phyloP scores from a whole-genome alignment of 2,888 invertebrate species.

The Penaeus monodon region DNA sequence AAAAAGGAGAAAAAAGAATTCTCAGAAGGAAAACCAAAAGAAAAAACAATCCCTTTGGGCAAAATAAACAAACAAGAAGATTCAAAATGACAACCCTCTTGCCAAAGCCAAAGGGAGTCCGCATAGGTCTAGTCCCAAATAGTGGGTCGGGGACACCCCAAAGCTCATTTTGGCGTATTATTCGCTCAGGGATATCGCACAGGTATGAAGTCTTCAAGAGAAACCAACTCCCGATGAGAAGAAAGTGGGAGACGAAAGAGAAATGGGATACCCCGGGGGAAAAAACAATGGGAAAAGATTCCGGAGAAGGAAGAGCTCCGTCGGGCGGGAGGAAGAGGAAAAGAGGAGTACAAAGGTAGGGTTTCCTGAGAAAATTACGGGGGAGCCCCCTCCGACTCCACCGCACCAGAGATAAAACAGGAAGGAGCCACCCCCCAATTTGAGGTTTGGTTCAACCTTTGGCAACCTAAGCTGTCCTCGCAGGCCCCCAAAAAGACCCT shows the following conservation, averaged over 20 bases:
- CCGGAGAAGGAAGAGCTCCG: conserved; percentile 66
- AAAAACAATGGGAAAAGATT: conserved; percentile 59
- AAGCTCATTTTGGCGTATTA: conserved; percentile 63
- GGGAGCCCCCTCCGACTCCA: conserved; percentile 55
- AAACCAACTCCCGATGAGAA: conserved; percentile 62
- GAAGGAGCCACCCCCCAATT: conserved; percentile 80
- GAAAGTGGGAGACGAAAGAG: conserved; percentile 62
- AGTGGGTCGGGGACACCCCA: conserved; percentile 64
- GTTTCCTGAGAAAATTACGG: conserved; percentile 30
- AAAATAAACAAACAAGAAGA: conserved; percentile 65
- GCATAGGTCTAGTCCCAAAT: conserved; percentile 63
- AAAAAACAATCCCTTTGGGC: conserved; percentile 62
- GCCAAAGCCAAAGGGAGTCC: conserved; percentile 65
- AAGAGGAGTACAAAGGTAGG: conserved; percentile 53
- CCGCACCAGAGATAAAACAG: conserved; percentile 61
- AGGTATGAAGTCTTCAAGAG: conserved; percentile 58
- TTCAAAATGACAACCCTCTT: conserved; percentile 62
- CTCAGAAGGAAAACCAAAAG: conserved; percentile 63
- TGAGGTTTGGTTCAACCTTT: conserved; percentile 94
- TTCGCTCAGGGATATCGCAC: conserved; percentile 63
- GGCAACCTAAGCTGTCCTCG: conserved; percentile 82
- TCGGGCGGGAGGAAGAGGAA: conserved; percentile 66
- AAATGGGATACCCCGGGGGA: conserved; percentile 64
- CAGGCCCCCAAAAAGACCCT: conserved; percentile 68
- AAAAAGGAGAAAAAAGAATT: conserved; percentile 63